Percentiles rank a stretch among this genome's conserved stretches.
These are phyloP conservation scores for Neuroscelio doddi DNA, from an alignment of 2,888 invertebrate genomes.

Conservation along the genomic window DNA sequence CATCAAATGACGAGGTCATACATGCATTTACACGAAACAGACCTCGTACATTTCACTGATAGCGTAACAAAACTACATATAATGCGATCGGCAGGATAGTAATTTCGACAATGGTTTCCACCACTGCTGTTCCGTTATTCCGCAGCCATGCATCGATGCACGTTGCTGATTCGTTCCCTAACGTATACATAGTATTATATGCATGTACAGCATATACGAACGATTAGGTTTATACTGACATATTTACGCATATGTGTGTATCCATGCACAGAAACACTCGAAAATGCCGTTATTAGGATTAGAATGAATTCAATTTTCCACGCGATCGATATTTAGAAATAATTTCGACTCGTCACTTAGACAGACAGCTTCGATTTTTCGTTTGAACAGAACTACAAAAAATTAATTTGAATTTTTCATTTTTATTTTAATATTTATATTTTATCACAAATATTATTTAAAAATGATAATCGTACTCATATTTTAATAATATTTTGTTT, in stretches of 20 bases:
- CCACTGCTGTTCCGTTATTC: conserved; percentile 45
- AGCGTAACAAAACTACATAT: conserved; percentile 49
- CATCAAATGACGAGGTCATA: conserved; percentile 13
- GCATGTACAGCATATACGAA: conserved; percentile 42
- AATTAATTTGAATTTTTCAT: too few species aligned
- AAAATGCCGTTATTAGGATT: conserved; percentile 40
- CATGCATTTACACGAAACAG: conserved; percentile 20
- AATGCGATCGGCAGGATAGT: conserved; percentile 57
- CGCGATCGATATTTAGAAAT: conserved; percentile 1
- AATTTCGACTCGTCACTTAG: too few species aligned
- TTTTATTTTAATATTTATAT: too few species aligned
- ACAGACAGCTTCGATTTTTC: too few species aligned
- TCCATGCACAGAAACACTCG: conserved; percentile 41
- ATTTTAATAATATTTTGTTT: too few species aligned
- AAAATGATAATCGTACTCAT: too few species aligned
- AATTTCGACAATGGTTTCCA: conserved; percentile 58
- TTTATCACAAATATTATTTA: too few species aligned
- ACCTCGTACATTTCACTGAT: conserved; percentile 37
- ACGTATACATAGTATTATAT: conserved; percentile 40
- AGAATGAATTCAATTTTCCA: conserved; percentile 23
- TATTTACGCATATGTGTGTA: conserved; percentile 46
- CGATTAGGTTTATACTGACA: conserved; percentile 46
- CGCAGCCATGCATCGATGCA: conserved; percentile 46
- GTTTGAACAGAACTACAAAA: too few species aligned
- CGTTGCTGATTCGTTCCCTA: conserved; percentile 43